Conservation (phyloP, 2,797 vertebrate species). For the Lemur catta region DNA sequence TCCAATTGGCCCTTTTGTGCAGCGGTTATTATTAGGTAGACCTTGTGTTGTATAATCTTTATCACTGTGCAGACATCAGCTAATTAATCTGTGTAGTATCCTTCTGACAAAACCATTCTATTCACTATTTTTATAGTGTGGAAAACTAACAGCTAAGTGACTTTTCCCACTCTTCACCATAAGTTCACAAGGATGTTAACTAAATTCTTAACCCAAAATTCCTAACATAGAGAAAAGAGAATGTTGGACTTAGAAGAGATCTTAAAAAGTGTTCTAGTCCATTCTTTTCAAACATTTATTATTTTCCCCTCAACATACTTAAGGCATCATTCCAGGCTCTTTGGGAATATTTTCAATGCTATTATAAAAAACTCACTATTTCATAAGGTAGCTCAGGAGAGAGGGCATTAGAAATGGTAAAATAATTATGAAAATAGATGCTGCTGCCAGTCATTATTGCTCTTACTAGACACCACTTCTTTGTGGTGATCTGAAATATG, state of each 20-base stretch:
- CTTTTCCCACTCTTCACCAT: neutral
- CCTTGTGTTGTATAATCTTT: conserved; percentile 10
- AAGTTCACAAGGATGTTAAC: conserved; percentile 28
- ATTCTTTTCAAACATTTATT: neutral
- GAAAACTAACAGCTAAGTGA: conserved; percentile 59
- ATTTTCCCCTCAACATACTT: neutral
- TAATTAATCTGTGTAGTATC: conserved; percentile 57
- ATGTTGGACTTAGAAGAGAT: neutral
- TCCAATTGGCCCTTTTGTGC: conserved; percentile 62
- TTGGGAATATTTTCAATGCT: neutral
- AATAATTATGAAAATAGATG: neutral
- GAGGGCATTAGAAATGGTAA: neutral
- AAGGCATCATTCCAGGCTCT: neutral
- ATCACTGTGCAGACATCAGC: conserved; percentile 28
- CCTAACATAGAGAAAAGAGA: neutral
- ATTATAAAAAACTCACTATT: neutral
- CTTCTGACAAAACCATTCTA: conserved; percentile 18
- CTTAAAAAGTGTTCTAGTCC: neutral
- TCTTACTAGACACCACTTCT: neutral
- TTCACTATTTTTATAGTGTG: conserved; percentile 1
- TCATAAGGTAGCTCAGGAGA: neutral
- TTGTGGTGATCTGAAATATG: neutral
- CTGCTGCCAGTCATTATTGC: neutral
- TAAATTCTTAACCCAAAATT: conserved; percentile 36
- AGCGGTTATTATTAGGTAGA: conserved; percentile 43